Conservation (phyloP, 2,888 invertebrate species). For the Melitaea athalia region DNA sequence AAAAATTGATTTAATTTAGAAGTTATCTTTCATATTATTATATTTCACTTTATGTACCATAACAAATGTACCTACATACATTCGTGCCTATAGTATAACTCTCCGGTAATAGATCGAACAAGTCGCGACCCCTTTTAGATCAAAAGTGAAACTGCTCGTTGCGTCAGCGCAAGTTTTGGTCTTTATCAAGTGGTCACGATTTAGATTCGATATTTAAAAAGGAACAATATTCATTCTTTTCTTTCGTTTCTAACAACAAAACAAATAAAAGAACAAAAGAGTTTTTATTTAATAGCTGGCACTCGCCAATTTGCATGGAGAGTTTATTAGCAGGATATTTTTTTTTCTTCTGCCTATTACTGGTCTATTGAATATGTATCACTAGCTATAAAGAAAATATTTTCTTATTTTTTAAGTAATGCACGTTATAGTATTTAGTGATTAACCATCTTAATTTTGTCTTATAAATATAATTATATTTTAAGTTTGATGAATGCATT, state of each 20-base stretch:
- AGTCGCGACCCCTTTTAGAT: constrained; percentile 44
- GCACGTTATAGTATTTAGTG: too few relatives aligned
- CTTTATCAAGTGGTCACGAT: constrained; percentile 27
- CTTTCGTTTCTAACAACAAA: neutral
- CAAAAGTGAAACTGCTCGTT: constrained; percentile 50
- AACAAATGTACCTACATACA: neutral
- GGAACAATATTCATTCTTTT: constrained; percentile 6
- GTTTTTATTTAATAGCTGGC: neutral
- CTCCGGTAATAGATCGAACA: constrained; percentile 19
- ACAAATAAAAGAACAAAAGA: neutral
- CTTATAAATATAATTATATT: too few relatives aligned
- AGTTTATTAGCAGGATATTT: too few relatives aligned
- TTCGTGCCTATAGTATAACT: neutral
- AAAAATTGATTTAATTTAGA: too few relatives aligned
- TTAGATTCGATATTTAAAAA: constrained; percentile 3
- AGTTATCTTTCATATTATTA: too few relatives aligned
- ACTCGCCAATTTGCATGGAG: neutral
- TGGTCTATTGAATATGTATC: too few relatives aligned
- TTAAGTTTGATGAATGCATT: too few relatives aligned
- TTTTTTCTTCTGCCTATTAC: too few relatives aligned
- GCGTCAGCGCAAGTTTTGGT: constrained; percentile 41
- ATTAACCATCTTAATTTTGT: too few relatives aligned
- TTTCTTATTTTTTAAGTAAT: too few relatives aligned
- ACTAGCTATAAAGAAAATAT: too few relatives aligned
- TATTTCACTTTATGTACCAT: neutral